phyloP scores from a whole-genome alignment of 2,113 vertebrate species.

The Circaetus cinerascens region DNA sequence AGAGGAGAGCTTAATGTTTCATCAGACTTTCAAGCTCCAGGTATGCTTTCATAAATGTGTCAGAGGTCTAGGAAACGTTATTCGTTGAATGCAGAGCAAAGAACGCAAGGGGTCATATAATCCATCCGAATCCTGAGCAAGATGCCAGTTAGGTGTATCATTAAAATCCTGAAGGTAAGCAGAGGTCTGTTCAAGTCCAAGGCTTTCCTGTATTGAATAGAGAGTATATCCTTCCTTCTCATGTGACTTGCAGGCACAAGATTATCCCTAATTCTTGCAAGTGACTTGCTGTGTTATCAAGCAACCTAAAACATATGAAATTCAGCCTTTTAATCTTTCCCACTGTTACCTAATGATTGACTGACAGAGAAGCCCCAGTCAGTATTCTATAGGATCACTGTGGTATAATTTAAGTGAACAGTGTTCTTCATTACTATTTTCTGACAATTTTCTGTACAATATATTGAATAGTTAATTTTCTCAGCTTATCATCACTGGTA shows the following conservation, averaged over 20 bases:
- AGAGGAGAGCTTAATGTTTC: neutral
- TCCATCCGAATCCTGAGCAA: neutral
- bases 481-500: neutral
- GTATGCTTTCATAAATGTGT: neutral
- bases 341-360: neutral
- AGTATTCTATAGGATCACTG: neutral
- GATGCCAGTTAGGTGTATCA: neutral
- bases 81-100: neutral
- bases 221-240: neutral
- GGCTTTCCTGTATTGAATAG: neutral
- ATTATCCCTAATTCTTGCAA: neutral
- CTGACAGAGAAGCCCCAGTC: neutral
- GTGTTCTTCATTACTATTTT: neutral
- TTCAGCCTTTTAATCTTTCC: neutral
- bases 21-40: neutral
- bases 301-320: neutral
- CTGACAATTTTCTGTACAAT: neutral
- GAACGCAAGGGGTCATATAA: neutral
- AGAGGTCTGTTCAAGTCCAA: neutral
- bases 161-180: neutral
- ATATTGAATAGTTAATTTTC: neutral
- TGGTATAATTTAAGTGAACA: neutral
- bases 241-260: neutral
- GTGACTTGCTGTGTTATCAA: fast-evolving
- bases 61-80: neutral